phyloP scores from a whole-genome alignment of 2,113 vertebrate species.

The Canis aureus region DNA sequence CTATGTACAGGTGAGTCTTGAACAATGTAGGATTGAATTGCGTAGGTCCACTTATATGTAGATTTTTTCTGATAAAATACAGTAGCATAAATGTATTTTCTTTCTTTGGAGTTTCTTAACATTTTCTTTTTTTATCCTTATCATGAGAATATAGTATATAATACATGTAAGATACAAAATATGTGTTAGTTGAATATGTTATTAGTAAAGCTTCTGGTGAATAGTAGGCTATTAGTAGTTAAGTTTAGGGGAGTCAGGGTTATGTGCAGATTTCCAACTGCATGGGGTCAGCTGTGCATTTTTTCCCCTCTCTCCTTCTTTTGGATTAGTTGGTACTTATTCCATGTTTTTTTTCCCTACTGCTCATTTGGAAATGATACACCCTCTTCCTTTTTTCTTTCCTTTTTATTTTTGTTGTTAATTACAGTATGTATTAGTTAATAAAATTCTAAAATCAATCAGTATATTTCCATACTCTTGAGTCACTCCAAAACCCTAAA shows the following conservation, averaged over 20 bases:
- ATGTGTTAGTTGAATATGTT: neutral
- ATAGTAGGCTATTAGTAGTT: neutral
- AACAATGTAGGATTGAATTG: neutral
- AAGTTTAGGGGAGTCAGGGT: neutral
- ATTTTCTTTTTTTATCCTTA: neutral
- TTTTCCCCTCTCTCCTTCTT: neutral
- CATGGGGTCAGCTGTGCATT: neutral
- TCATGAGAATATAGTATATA: neutral
- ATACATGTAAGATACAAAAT: neutral
- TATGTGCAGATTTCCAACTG: neutral
- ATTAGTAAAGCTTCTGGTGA: neutral
- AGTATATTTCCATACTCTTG: neutral
- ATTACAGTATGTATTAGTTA: neutral
- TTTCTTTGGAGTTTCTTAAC: neutral
- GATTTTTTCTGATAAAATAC: neutral
- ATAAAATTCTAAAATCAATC: neutral
- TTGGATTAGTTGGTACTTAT: neutral
- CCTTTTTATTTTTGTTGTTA: neutral
- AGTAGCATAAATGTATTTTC: neutral
- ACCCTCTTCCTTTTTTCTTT: neutral
- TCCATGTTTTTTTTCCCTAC: neutral
- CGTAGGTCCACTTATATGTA: neutral
- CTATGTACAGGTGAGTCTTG: neutral
- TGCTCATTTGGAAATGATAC: neutral
- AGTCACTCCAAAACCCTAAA: neutral